Percentiles rank a stretch among this genome's conserved stretches.
Evolutionary conservation across 2,888 invertebrate genomes (phyloP).

Genomic region (Hyalella azteca): DNA sequence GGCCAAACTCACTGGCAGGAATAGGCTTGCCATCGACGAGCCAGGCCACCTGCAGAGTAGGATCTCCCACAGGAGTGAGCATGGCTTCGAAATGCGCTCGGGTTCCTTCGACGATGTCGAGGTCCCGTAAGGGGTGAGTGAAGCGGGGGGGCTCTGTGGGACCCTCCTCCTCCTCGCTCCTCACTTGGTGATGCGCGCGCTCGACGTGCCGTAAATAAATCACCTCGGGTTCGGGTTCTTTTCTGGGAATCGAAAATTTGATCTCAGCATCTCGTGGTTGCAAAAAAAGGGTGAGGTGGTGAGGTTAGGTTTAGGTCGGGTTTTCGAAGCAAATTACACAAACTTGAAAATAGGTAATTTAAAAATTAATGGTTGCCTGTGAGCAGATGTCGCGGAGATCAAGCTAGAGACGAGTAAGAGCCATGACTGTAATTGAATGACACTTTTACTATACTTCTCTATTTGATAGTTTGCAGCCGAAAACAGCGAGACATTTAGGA

Average conservation of each 20-base stretch:
- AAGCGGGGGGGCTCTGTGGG: slow-evolving; percentile 90
- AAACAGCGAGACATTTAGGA: too few species aligned
- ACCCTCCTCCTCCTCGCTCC: slow-evolving; percentile 82
- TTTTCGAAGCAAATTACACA: too few species aligned
- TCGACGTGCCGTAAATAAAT: slow-evolving; percentile 92
- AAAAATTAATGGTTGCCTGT: too few species aligned
- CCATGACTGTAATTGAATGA: too few species aligned
- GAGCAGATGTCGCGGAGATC: too few species aligned
- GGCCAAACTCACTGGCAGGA: slow-evolving; percentile 79
- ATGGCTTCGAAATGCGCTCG: slow-evolving; percentile 96
- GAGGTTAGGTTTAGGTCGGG: too few species aligned
- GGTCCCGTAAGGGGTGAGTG: slow-evolving; percentile 78
- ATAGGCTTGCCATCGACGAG: slow-evolving; percentile 88
- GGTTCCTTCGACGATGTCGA: slow-evolving; percentile 83
- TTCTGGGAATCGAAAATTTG: slow-evolving; percentile 5
- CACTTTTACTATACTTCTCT: too few species aligned
- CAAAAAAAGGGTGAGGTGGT: too few species aligned
- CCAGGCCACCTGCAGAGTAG: slow-evolving; percentile 96
- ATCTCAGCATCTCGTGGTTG: too few species aligned
- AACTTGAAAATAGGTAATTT: too few species aligned
- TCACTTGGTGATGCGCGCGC: slow-evolving; percentile 81
- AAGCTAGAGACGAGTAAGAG: too few species aligned
- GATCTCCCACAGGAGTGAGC: slow-evolving; percentile 95
- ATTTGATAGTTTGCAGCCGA: too few species aligned
- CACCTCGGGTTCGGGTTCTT: slow-evolving; percentile 83